Percentiles rank a stretch among this genome's conserved stretches.
Conservation (phyloP, 2,797 vertebrate genomes). For the Scolopax rusticola region DNA sequence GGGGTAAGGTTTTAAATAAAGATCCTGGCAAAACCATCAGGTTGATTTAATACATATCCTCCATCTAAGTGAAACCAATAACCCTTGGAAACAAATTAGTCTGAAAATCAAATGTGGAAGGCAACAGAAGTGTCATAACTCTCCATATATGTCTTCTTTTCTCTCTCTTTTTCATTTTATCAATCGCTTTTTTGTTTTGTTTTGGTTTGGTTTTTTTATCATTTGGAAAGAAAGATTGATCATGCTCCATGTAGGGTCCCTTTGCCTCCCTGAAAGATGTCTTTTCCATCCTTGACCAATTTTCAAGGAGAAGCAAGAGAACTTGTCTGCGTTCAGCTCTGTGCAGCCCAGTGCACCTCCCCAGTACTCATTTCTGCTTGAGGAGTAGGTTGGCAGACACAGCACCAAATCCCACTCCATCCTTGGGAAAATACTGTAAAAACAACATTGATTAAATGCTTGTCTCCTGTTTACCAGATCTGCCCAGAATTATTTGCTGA, state of each 20-base stretch:
- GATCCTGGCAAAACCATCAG: not conserved
- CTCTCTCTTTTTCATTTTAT: not conserved
- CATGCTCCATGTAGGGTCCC: accelerated
- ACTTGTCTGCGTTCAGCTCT: not conserved
- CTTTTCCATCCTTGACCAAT: not conserved
- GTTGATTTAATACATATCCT: not conserved
- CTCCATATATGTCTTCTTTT: not conserved
- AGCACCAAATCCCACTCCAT: not conserved
- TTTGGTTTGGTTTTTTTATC: not conserved
- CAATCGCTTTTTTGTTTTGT: not conserved
- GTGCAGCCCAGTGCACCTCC: not conserved
- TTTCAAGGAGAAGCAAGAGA: not conserved
- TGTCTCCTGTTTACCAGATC: not conserved
- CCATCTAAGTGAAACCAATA: not conserved
- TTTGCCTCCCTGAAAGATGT: not conserved
- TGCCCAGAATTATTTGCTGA: not conserved
- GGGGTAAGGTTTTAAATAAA: conserved; percentile 16
- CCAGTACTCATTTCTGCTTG: not conserved
- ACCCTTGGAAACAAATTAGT: not conserved
- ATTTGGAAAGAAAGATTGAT: not conserved
- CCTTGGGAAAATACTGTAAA: not conserved
- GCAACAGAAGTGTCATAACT: not conserved
- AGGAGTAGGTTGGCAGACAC: not conserved
- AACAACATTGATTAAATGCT: not conserved
- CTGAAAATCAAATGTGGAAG: not conserved